Evolutionary conservation across 2,797 vertebrate genomes (phyloP).

Genomic region (Choloepus didactylus): DNA sequence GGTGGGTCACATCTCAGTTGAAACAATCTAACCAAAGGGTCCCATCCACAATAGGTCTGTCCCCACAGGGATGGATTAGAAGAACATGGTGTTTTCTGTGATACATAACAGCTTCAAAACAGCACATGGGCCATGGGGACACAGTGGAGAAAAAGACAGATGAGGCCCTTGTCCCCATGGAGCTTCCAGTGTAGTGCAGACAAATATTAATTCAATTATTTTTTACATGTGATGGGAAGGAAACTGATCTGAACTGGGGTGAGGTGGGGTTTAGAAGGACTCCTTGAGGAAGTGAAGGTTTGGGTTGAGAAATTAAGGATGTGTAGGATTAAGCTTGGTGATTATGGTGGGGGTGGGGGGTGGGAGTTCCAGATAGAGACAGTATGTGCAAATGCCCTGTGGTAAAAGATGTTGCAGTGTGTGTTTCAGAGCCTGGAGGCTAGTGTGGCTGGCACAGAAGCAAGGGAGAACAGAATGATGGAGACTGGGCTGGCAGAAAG

Average conservation of each 20-base stretch:
- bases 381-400: not conserved
- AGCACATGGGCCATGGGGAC: not conserved
- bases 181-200: not conserved
- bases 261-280: not conserved
- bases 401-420: not conserved
- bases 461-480: not conserved
- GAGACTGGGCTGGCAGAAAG: not conserved
- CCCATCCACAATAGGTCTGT: too few species aligned
- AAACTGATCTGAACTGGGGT: not conserved
- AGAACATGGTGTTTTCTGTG: too few species aligned
- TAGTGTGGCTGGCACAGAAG: not conserved
- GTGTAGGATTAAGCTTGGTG: not conserved
- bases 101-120: too few species aligned
- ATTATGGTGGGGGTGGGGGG: too few species aligned
- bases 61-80: too few species aligned
- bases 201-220: not conserved
- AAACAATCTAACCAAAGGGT: too few species aligned
- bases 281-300: not conserved
- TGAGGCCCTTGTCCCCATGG: not conserved
- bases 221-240: not conserved
- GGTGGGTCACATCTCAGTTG: too few species aligned
- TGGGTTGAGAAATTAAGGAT: not conserved
- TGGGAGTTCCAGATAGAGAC: not conserved
- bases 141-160: not conserved
- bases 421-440: not conserved